Evolutionary conservation across 2,797 vertebrate species (phyloP).

Genomic region (Okamejei kenojei): DNA sequence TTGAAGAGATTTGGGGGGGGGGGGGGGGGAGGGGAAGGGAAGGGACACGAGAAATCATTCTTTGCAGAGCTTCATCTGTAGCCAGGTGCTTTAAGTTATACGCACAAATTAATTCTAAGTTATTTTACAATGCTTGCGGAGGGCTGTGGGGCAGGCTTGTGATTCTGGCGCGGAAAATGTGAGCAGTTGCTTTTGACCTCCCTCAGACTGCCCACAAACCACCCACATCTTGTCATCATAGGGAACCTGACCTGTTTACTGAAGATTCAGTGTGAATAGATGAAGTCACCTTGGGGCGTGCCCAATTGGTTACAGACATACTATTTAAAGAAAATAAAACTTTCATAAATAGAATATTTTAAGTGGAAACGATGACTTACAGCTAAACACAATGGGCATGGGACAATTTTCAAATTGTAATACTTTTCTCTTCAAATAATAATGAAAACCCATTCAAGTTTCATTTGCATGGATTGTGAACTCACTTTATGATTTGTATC

Average conservation of each 20-base stretch:
- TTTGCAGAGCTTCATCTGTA: background rate
- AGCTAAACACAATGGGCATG: background rate
- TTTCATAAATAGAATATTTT: background rate
- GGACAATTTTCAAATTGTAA: background rate
- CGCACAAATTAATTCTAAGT: background rate
- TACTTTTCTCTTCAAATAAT: background rate
- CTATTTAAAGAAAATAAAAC: background rate
- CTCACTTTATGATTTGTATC: background rate
- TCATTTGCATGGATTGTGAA: background rate
- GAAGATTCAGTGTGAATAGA: background rate
- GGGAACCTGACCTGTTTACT: too few species aligned
- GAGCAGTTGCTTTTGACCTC: background rate
- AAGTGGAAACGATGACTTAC: background rate
- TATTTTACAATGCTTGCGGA: too few species aligned
- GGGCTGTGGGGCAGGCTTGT: background rate
- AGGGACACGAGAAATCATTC: background rate
- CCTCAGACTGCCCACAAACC: too few species aligned
- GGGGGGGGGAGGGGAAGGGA: background rate
- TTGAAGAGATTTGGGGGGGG: background rate
- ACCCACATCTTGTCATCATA: background rate
- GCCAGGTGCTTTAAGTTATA: background rate
- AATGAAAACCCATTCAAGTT: background rate
- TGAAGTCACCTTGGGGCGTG: background rate
- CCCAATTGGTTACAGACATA: background rate
- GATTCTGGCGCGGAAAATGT: background rate